Evolutionary conservation across 2,797 vertebrate species (phyloP).

Genomic region (Arctocebus calabarensis): DNA sequence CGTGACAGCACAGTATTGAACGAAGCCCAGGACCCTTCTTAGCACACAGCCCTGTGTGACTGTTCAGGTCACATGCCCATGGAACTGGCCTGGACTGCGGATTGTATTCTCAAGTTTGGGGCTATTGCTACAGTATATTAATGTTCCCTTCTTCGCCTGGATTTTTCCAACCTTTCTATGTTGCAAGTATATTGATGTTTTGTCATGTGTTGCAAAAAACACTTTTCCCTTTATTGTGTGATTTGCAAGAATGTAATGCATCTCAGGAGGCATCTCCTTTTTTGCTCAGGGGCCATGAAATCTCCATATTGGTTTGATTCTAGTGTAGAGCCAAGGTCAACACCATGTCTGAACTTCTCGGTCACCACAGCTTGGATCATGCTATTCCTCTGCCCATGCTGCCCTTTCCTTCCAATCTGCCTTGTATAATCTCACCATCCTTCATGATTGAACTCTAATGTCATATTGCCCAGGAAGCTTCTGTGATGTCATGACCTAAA

Average conservation of each 20-base stretch:
- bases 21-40: no score
- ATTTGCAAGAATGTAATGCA: neutral
- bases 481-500: neutral
- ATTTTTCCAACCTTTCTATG: neutral
- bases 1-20: neutral
- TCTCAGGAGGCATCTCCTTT: neutral
- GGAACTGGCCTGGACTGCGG: neutral
- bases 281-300: neutral
- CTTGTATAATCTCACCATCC: neutral
- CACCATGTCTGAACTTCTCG: rapidly evolving
- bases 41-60: rapidly evolving
- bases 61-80: rapidly evolving
- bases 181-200: neutral
- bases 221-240: neutral
- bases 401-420: rapidly evolving
- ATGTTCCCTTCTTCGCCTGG: neutral
- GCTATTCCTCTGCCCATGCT: rapidly evolving
- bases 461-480: rapidly evolving
- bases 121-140: neutral
- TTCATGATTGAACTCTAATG: neutral
- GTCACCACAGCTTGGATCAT: rapidly evolving
- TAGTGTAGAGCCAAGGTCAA: neutral
- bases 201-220: neutral
- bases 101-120: rapidly evolving
- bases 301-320: neutral